Percentiles rank a stretch among this genome's conserved stretches.
These are phyloP conservation scores for Iguana delicatissima DNA, from an alignment of 2,797 vertebrate species.

Conservation along the genomic window DNA sequence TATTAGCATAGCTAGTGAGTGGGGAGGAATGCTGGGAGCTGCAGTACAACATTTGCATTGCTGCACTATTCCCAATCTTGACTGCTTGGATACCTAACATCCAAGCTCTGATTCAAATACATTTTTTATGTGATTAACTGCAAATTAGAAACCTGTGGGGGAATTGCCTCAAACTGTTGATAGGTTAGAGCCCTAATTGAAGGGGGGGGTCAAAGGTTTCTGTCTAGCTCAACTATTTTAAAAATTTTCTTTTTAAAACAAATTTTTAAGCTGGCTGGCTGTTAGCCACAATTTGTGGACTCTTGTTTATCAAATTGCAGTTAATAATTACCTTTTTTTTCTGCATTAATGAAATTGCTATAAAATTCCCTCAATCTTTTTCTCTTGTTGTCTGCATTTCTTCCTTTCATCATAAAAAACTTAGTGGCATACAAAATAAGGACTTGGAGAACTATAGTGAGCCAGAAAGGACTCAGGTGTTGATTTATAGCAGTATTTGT, in stretches of 20 bases:
- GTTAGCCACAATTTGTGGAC: not conserved
- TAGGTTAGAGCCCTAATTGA: not conserved
- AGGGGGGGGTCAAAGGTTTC: not conserved
- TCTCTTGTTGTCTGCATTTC: not conserved
- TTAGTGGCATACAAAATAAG: conserved; percentile 54
- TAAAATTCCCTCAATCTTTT: conserved; percentile 35
- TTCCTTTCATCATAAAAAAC: conserved; percentile 51
- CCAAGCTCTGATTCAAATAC: not conserved
- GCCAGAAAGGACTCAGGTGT: conserved; percentile 37
- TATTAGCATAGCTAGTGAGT: too few species aligned
- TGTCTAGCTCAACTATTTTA: not conserved
- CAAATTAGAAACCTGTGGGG: not conserved
- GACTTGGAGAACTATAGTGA: conserved; percentile 12
- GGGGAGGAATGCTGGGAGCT: too few species aligned
- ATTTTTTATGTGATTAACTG: not conserved
- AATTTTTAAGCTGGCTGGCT: not conserved
- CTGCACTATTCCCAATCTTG: too few species aligned
- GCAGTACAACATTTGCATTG: too few species aligned
- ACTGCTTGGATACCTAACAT: not conserved
- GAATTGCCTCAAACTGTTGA: not conserved
- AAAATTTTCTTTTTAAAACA: not conserved
- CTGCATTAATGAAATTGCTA: conserved; percentile 44
- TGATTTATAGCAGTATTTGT: conserved; percentile 47
- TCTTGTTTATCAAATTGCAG: not conserved
- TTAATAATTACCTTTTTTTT: conserved; percentile 56